Conservation (phyloP, 2,797 vertebrate genomes). For the Labeo calbasu region DNA sequence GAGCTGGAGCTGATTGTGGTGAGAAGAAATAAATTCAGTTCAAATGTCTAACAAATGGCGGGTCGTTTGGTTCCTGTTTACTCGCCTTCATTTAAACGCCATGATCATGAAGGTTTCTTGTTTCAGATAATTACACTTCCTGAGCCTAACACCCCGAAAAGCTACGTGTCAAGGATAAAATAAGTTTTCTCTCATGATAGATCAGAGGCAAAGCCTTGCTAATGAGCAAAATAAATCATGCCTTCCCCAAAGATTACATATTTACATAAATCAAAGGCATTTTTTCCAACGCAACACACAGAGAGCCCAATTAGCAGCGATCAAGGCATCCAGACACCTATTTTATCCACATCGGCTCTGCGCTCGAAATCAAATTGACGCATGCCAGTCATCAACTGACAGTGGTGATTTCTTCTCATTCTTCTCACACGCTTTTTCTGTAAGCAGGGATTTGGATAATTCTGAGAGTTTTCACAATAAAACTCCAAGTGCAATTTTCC, state of each 20-base stretch:
- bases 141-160: constrained; percentile 45
- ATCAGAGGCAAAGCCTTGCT: constrained; percentile 49
- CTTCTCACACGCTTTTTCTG: constrained; percentile 52
- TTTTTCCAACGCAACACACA: constrained; percentile 49
- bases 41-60: constrained; percentile 43
- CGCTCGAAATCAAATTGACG: constrained; percentile 58
- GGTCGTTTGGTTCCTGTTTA: constrained; percentile 28
- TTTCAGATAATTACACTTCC: constrained; percentile 54
- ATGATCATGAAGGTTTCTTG: constrained; percentile 43
- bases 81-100: constrained; percentile 34
- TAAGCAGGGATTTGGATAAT: constrained; percentile 66
- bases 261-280: constrained; percentile 62
- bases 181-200: constrained; percentile 52
- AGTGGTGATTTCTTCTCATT: constrained; percentile 55
- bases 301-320: constrained; percentile 62
- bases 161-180: constrained; percentile 50
- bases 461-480: constrained; percentile 38
- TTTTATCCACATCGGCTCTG: constrained; percentile 34
- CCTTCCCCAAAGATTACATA: constrained; percentile 51
- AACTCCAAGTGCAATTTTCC: constrained; percentile 17
- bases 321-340: constrained; percentile 50
- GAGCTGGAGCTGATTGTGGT: constrained; percentile 26
- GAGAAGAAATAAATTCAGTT: constrained; percentile 42
- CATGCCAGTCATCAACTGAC: constrained; percentile 58
- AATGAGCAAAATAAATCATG: constrained; percentile 59